Percentiles rank a stretch among this genome's conserved stretches.
These are phyloP conservation scores for Enteromius mattozi DNA, from an alignment of 2,797 vertebrate species.

Conservation along the genomic window DNA sequence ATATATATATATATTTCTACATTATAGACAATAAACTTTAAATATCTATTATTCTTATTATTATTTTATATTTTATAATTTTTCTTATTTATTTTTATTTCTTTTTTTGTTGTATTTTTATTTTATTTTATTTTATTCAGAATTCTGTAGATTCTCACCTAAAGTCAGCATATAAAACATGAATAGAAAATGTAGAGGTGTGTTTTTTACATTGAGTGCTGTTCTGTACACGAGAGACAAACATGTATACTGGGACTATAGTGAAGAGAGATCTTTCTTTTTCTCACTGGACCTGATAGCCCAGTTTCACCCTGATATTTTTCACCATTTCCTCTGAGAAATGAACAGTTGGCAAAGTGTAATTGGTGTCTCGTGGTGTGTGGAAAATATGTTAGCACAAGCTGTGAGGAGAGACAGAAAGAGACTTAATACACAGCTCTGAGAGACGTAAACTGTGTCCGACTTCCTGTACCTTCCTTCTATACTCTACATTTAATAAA, in stretches of 20 bases:
- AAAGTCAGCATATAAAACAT: background rate
- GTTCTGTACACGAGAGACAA: background rate
- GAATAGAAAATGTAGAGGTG: background rate
- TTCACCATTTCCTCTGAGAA: constrained; percentile 35
- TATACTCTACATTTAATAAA: background rate
- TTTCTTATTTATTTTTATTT: too few relatives aligned
- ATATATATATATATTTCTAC: too few relatives aligned
- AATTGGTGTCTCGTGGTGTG: constrained; percentile 40
- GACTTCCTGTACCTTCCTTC: background rate
- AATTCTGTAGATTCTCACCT: background rate
- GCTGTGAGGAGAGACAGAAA: constrained; percentile 39
- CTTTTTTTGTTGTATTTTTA: too few relatives aligned
- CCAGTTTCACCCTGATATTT: constrained; percentile 28
- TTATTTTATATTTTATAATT: too few relatives aligned
- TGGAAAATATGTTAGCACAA: constrained; percentile 18
- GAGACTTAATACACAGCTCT: constrained; percentile 38
- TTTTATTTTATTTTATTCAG: background rate
- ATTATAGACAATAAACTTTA: too few relatives aligned
- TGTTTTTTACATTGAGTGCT: background rate
- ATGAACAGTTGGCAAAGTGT: constrained; percentile 32
- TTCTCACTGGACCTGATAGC: constrained; percentile 41
- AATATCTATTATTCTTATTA: too few relatives aligned
- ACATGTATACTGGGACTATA: background rate
- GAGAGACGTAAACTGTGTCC: background rate
- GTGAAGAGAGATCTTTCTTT: constrained; percentile 1